A percentile compares a stretch with the other conserved stretches of the same genome.
These are phyloP conservation scores for Gerris lacustris DNA, from an alignment of 2,888 invertebrate genomes.

Conservation along the genomic window DNA sequence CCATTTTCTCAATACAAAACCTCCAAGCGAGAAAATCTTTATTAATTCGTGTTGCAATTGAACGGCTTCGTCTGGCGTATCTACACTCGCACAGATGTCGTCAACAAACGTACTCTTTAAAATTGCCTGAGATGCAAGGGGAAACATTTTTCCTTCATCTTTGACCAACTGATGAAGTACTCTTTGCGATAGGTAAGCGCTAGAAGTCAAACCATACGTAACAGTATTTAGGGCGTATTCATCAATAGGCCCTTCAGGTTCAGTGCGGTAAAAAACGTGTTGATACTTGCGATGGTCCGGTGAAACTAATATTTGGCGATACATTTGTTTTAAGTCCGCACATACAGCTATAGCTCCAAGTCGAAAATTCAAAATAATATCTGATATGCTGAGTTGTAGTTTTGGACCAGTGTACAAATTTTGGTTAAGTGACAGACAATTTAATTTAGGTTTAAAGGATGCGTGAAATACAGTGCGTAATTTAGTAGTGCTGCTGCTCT, in stretches of 20 bases:
- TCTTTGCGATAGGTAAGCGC: not conserved
- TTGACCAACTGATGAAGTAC: not conserved
- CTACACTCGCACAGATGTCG: not conserved
- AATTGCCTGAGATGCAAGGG: not conserved
- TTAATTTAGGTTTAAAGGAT: not conserved
- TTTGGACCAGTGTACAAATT: conserved; percentile 5
- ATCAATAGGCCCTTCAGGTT: not conserved
- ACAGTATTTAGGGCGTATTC: not conserved
- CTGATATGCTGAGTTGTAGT: conserved; percentile 4
- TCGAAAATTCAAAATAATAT: conserved; percentile 15
- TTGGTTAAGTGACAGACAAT: conserved; percentile 6
- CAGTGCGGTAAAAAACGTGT: not conserved
- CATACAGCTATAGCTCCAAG: not conserved
- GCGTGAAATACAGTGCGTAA: conserved; percentile 8
- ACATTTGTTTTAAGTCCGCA: not conserved
- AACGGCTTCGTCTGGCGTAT: not conserved
- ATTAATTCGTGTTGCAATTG: not conserved
- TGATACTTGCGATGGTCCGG: not conserved
- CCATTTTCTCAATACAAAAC: not conserved
- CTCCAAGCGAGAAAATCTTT: not conserved
- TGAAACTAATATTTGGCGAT: not conserved
- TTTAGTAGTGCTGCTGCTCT: conserved; percentile 2
- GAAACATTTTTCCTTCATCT: not conserved
- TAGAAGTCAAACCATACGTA: not conserved
- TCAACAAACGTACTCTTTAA: not conserved